Base-by-base conservation (phyloP, 2,888 invertebrate genomes). In the Argyresthia goedartella region DNA sequence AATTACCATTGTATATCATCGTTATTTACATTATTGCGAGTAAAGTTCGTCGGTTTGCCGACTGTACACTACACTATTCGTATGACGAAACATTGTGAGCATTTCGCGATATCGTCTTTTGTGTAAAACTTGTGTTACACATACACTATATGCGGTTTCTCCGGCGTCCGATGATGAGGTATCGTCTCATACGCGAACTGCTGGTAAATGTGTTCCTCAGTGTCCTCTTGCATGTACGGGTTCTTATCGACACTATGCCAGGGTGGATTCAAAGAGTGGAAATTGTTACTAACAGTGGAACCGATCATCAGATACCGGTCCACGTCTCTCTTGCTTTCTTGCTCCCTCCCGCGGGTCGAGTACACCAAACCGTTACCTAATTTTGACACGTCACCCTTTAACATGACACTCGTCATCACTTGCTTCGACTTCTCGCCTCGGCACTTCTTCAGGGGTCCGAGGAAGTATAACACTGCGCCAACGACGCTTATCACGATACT, bases 81-180 rank as follows among this genome's bases (percentile, higher is more conserved):
- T 39, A 39, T 9, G 39, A 39, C 39, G 39, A n/a, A 39, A 39
- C n/a, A 39, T 39, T 1, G 16, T 67, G 71, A 72, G 69, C 72
- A 71, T 71, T 73, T 67, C 59, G 63, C 64, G 66, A 76, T 69
- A 77, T 73, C 73, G 79, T 81, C 73, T 73, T 71, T 75, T 71
- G 72, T 71, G 61, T 69, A 74, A 73, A 78, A 72, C 71, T 76
- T 82, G 69, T 81, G 86, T 87, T 88, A 89, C 65, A 89, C 88
- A 63, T 89, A 89, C 75, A 88, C 88, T 81, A 89, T 88, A 74
- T 89, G 88, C 55, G 88, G 88, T 71, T 88, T 87, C 64, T 88
- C 88, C 52, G 87, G 86, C 59, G 87, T 86, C 65, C 84, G 75
- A 64, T 87, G 87, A 55, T 80, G 85, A 56, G 87, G 87, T 50